phyloP scores from a whole-genome alignment of 2,888 invertebrate genomes.

The Zaprionus obscuricornis region DNA sequence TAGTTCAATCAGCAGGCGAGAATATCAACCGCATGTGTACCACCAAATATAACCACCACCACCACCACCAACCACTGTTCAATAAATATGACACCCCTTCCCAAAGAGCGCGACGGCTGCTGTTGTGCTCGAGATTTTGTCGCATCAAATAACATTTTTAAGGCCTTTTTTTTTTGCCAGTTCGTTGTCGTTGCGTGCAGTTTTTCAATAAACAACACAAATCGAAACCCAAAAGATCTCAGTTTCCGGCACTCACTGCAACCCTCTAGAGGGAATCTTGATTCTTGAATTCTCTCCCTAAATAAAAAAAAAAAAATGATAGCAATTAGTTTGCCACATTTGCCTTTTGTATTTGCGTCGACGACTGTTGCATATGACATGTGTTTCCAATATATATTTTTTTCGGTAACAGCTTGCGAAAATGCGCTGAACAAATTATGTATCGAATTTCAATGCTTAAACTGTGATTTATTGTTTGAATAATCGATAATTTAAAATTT shows the following conservation, averaged over 20 bases:
- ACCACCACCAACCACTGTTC: constrained; percentile 4
- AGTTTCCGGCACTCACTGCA: constrained; percentile 11
- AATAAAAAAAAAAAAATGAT: constrained; percentile 34
- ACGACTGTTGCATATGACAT: constrained; percentile 12
- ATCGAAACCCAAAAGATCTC: constrained; percentile 18
- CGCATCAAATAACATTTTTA: constrained; percentile 42
- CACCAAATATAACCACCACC: constrained; percentile 34
- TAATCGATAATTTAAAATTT: neutral
- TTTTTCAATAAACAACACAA: constrained; percentile 25
- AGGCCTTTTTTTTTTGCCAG: constrained; percentile 17
- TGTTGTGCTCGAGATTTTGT: neutral
- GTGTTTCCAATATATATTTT: neutral
- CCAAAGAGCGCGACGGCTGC: neutral
- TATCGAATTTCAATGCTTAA: constrained; percentile 3
- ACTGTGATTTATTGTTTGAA: neutral
- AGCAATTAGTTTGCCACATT: constrained; percentile 48
- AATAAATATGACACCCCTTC: too few relatives aligned
- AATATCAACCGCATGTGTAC: constrained; percentile 64
- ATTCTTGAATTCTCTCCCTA: constrained; percentile 2
- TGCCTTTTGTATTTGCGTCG: neutral
- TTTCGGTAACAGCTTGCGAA: constrained; percentile 25
- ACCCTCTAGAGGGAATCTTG: constrained; percentile 1
- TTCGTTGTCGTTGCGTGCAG: constrained; percentile 21
- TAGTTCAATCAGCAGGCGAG: constrained; percentile 68
- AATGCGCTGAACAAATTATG: constrained; percentile 23